Evolutionary conservation across 2,113 vertebrate genomes (phyloP).

Genomic region (Aix galericulata): DNA sequence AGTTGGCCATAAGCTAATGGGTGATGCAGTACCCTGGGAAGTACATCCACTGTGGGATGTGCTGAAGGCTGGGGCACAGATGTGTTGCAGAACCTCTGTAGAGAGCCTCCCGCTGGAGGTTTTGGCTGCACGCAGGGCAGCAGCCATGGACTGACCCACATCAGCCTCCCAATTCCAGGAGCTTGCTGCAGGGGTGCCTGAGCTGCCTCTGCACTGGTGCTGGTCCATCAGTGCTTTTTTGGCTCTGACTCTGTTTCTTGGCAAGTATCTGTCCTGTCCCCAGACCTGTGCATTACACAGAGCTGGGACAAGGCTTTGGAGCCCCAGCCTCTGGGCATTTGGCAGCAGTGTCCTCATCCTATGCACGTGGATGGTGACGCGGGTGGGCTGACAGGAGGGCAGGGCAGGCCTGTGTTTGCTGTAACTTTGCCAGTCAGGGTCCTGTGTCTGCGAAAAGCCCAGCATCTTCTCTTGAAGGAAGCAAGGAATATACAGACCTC

Average conservation of each 20-base stretch:
- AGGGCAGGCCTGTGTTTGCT: neutral
- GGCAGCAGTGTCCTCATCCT: neutral
- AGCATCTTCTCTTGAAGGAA: neutral
- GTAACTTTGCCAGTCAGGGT: neutral
- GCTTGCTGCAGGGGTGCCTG: neutral
- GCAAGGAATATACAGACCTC: neutral
- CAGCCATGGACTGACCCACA: neutral
- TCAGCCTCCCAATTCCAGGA: neutral
- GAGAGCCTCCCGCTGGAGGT: neutral
- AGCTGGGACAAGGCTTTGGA: accelerated
- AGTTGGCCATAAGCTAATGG: neutral
- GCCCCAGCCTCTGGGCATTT: neutral
- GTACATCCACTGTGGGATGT: neutral
- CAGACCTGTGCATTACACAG: neutral
- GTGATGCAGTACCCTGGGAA: neutral
- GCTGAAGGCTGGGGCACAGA: neutral
- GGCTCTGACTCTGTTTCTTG: neutral
- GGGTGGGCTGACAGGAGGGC: neutral
- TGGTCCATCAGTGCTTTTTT: neutral
- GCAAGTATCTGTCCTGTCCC: neutral
- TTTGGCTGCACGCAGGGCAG: neutral
- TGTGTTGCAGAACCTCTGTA: neutral
- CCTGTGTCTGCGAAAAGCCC: neutral
- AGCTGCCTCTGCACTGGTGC: neutral
- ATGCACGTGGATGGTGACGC: accelerated